Evolutionary conservation across 2,888 invertebrate species (phyloP).

Genomic region (Strigamia maritima): DNA sequence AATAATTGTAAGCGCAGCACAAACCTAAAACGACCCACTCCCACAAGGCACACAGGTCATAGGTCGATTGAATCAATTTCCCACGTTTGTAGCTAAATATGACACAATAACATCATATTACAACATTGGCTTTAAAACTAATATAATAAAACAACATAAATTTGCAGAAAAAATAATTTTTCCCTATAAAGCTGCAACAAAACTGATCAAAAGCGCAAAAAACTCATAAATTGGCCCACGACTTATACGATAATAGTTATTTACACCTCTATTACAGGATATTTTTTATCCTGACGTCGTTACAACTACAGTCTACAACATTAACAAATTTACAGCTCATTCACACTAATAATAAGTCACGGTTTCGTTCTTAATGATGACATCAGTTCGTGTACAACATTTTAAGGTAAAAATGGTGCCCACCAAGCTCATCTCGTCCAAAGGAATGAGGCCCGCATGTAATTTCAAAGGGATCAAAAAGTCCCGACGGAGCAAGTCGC

Average conservation of each 20-base stretch:
- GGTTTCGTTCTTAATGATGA: conserved; percentile 11
- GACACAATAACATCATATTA: background rate
- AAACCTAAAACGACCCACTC: background rate
- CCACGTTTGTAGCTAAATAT: background rate
- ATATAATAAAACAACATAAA: too few species aligned
- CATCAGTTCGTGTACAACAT: background rate
- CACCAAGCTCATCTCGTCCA: conserved; percentile 6
- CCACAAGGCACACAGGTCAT: background rate
- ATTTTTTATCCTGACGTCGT: background rate
- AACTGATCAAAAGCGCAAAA: background rate
- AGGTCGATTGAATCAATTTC: conserved; percentile 9
- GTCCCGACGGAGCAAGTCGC: conserved; percentile 8
- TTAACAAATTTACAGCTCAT: background rate
- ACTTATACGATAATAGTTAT: too few species aligned
- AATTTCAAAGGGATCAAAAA: conserved; percentile 17
- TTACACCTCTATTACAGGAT: background rate
- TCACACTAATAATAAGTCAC: conserved; percentile 20
- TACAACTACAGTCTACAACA: background rate
- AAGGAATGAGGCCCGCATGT: background rate
- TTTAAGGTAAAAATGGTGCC: background rate
- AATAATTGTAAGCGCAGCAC: conserved; percentile 5
- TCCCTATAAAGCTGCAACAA: background rate
- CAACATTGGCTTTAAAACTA: background rate
- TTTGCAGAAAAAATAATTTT: too few species aligned
- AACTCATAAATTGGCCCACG: too few species aligned